A percentile compares a stretch with the other conserved stretches of the same genome.
Conservation (phyloP, 2,113 vertebrate genomes). For the Mirounga angustirostris region DNA sequence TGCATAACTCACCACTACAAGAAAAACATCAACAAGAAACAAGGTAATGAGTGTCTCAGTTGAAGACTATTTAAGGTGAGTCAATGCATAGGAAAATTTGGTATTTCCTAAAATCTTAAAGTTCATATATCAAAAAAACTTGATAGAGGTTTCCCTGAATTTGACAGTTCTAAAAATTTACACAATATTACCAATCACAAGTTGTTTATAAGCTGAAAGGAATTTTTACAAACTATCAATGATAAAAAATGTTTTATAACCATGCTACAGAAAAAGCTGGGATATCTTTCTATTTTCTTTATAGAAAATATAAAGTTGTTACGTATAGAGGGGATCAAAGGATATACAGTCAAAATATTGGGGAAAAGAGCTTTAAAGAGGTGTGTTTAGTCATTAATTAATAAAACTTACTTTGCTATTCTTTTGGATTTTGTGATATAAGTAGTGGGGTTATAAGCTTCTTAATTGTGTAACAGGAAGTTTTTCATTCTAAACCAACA, state of each 20-base stretch:
- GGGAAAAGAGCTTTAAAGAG: neutral
- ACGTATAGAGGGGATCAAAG: neutral
- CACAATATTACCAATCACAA: neutral
- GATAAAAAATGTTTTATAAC: neutral
- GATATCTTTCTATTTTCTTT: neutral
- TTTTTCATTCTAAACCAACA: slow-evolving; percentile 18
- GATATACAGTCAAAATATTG: neutral
- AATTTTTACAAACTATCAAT: slow-evolving; percentile 11
- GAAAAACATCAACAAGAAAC: neutral
- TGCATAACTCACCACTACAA: neutral
- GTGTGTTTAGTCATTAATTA: neutral
- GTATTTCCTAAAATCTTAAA: slow-evolving; percentile 49
- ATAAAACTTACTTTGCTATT: neutral
- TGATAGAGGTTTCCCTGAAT: neutral
- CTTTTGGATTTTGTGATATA: slow-evolving; percentile 13
- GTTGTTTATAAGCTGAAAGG: slow-evolving; percentile 7
- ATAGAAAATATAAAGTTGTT: neutral
- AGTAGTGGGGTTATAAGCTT: neutral
- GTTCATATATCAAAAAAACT: neutral
- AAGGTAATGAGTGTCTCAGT: neutral
- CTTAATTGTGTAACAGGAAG: neutral
- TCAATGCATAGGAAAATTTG: slow-evolving; percentile 2
- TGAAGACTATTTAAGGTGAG: neutral
- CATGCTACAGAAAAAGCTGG: neutral
- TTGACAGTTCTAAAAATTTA: slow-evolving; percentile 15